Percentiles rank a stretch among this genome's conserved stretches.
Evolutionary conservation across 2,888 invertebrate genomes (phyloP).

Genomic region (Nymphalis urticae): DNA sequence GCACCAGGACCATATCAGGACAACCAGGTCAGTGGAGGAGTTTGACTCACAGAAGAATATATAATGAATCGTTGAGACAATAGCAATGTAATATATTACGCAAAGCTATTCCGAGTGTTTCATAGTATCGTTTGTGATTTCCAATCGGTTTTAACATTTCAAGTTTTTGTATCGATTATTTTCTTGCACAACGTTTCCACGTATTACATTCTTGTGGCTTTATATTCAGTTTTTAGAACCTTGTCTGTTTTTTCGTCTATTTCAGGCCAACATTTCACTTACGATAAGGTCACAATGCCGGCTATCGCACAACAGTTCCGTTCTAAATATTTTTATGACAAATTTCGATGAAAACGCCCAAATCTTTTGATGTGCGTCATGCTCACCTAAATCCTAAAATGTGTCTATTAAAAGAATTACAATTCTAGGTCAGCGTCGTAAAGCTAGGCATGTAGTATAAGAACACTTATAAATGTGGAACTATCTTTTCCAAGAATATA

Average conservation of each 20-base stretch:
- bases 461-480: slow-evolving; percentile 28
- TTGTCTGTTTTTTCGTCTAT: neutral
- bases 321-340: slow-evolving; percentile 26
- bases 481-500: slow-evolving; percentile 32
- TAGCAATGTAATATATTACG: slow-evolving; percentile 18
- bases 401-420: slow-evolving; percentile 41
- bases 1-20: slow-evolving; percentile 13
- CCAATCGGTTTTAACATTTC: slow-evolving; percentile 1
- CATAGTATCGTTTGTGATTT: slow-evolving; percentile 13
- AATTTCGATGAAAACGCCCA: slow-evolving; percentile 20
- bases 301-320: neutral
- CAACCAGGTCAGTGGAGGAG: slow-evolving; percentile 20
- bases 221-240: neutral
- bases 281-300: neutral
- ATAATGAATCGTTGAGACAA: slow-evolving; percentile 9
- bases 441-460: slow-evolving; percentile 32
- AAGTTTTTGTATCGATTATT: neutral
- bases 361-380: slow-evolving; percentile 30
- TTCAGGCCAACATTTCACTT: neutral
- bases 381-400: slow-evolving; percentile 38
- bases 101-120: slow-evolving; percentile 7
- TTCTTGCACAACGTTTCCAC: slow-evolving; percentile 7
- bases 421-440: slow-evolving; percentile 37
- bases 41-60: slow-evolving; percentile 14
- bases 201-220: slow-evolving; percentile 7